Evolutionary conservation across 2,888 invertebrate genomes (phyloP).

Genomic region (Drosophila sordidula): DNA sequence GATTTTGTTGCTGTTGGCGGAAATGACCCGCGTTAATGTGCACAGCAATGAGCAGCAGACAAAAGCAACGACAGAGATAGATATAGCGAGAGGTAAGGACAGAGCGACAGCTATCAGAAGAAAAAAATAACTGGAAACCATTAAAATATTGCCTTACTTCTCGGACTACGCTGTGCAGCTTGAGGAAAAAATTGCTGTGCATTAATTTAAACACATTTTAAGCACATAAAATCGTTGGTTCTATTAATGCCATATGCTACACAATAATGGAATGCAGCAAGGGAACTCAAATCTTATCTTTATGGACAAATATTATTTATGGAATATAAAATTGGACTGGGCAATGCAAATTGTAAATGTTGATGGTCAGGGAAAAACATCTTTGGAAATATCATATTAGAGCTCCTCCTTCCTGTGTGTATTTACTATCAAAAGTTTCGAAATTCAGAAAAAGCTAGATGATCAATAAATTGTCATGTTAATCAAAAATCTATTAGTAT

Average conservation of each 20-base stretch:
- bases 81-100: neutral
- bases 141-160: conserved; percentile 54
- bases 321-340: neutral
- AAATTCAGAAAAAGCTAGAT: too few species aligned
- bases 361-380: neutral
- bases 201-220: conserved; percentile 60
- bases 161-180: conserved; percentile 43
- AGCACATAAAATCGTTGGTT: conserved; percentile 30
- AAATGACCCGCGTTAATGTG: conserved; percentile 76
- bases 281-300: conserved; percentile 15
- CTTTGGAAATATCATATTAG: neutral
- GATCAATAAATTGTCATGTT: neutral
- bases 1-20: conserved; percentile 52
- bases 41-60: conserved; percentile 46
- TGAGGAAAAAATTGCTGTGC: conserved; percentile 39
- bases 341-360: too few species aligned
- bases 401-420: neutral
- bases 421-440: too few species aligned
- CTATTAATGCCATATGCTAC: conserved; percentile 36
- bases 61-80: conserved; percentile 3
- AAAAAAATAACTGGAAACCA: conserved; percentile 33
- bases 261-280: conserved; percentile 16
- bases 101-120: neutral
- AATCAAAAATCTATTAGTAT: neutral
- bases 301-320: conserved; percentile 11